Conservation (phyloP, 2,888 invertebrate species). For the Lomographa bimaculata region DNA sequence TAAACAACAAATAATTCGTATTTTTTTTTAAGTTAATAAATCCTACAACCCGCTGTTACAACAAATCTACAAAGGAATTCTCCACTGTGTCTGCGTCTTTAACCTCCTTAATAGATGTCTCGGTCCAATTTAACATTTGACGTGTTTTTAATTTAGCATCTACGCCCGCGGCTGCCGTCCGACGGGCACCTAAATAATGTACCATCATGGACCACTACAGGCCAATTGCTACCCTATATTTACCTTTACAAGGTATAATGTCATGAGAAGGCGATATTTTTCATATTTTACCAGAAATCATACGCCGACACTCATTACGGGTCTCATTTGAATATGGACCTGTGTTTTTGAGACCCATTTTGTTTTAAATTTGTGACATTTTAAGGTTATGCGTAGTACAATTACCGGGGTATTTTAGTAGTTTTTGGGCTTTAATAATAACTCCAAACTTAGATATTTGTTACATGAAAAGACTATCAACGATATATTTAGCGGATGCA, state of each 20-base stretch:
- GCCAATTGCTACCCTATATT: constrained; percentile 4
- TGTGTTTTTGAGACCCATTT: constrained; percentile 35
- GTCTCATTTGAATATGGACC: constrained; percentile 64
- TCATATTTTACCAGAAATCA: constrained; percentile 75
- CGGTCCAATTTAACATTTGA: constrained; percentile 83
- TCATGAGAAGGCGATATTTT: background rate
- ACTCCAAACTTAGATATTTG: too few species aligned
- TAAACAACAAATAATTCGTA: too few species aligned
- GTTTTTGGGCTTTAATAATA: too few species aligned
- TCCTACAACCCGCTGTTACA: too few species aligned
- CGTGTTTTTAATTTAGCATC: constrained; percentile 83
- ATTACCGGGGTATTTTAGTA: background rate
- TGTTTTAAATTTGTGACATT: constrained; percentile 39
- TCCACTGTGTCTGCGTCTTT: constrained; percentile 48
- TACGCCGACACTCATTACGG: constrained; percentile 71
- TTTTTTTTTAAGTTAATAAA: too few species aligned
- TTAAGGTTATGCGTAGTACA: constrained; percentile 18
- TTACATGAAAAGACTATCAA: too few species aligned
- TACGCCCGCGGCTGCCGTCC: constrained; percentile 79
- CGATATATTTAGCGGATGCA: too few species aligned
- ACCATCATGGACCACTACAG: constrained; percentile 19
- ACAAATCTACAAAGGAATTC: too few species aligned
- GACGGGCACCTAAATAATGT: constrained; percentile 64
- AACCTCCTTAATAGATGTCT: constrained; percentile 80
- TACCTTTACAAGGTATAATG: background rate